phyloP scores from a whole-genome alignment of 1,140 invertebrate genomes.

The Alviniconcha marisindica region DNA sequence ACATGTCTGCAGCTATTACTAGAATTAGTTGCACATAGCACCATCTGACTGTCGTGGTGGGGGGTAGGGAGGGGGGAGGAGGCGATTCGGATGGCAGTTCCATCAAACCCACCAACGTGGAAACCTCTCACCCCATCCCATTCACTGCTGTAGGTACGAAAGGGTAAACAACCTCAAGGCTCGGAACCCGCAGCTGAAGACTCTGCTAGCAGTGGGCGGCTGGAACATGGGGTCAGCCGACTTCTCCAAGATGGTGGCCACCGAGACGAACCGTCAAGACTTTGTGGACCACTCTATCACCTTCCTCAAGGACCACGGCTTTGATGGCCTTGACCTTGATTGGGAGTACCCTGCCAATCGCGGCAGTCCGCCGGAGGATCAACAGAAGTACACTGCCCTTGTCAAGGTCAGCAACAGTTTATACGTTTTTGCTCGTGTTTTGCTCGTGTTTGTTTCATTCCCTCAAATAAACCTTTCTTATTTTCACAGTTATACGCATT shows the following conservation, averaged over 20 bases:
- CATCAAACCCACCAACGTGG: no score
- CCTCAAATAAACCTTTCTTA: no score
- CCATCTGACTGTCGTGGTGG: no score
- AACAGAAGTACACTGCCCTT: conserved; percentile 91
- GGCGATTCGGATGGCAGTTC: no score
- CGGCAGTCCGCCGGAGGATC: conserved; percentile 92
- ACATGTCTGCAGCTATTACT: no score
- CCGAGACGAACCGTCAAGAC: conserved; percentile 38
- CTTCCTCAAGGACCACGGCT: conserved; percentile 93
- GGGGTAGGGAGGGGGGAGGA: no score
- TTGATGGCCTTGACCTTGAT: conserved; percentile 96
- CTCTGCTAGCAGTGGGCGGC: conserved; percentile 94
- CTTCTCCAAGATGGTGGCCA: conserved; percentile 65
- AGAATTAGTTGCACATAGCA: no score
- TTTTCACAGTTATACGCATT: no score
- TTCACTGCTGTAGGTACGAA: no score
- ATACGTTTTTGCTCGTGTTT: no score
- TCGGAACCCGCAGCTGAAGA: conserved; percentile 95
- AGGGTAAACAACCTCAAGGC: conserved; percentile 93
- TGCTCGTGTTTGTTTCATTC: no score
- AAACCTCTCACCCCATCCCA: no score
- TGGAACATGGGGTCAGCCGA: conserved; percentile 96
- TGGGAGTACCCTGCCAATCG: conserved; percentile 96
- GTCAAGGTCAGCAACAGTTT: conserved; percentile 83
- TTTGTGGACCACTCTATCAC: conserved; percentile 80